Conservation (phyloP, 1,140 invertebrate genomes). For the Patella vulgata region DNA sequence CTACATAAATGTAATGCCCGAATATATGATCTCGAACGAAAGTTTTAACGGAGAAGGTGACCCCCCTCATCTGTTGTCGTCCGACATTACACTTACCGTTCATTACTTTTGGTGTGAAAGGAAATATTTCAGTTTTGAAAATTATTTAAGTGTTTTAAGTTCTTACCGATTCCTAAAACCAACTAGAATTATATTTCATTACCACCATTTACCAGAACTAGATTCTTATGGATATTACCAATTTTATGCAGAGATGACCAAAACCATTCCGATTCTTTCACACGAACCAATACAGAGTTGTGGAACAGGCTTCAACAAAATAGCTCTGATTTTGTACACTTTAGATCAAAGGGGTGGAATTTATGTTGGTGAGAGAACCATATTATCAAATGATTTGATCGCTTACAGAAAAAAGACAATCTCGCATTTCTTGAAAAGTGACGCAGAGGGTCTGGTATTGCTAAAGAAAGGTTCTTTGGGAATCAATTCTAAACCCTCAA, state of each 20-base stretch:
- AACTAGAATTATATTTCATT: conserved; percentile 34
- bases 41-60: not conserved
- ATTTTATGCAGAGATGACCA: conserved; percentile 27
- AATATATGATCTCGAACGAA: conserved; percentile 3
- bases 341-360: conserved; percentile 33
- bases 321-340: conserved; percentile 14
- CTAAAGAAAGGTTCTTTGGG: not conserved
- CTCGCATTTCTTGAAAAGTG: conserved; percentile 2
- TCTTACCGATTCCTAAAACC: conserved; percentile 34
- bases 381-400: conserved; percentile 18
- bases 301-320: conserved; percentile 9
- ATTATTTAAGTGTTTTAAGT: conserved; percentile 51
- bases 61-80: not conserved
- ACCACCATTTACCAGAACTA: conserved; percentile 19
- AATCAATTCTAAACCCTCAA: conserved; percentile 1
- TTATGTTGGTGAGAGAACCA: conserved; percentile 24
- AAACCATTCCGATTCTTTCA: conserved; percentile 27
- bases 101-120: conserved; percentile 44
- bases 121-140: conserved; percentile 41
- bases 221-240: conserved; percentile 36
- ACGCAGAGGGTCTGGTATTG: not conserved
- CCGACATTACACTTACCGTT: conserved; percentile 22
- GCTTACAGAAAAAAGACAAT: conserved; percentile 1
- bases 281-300: conserved; percentile 11
- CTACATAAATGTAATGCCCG: not conserved